Conservation (phyloP, 2,113 vertebrate species). For the Phodopus roborovskii region DNA sequence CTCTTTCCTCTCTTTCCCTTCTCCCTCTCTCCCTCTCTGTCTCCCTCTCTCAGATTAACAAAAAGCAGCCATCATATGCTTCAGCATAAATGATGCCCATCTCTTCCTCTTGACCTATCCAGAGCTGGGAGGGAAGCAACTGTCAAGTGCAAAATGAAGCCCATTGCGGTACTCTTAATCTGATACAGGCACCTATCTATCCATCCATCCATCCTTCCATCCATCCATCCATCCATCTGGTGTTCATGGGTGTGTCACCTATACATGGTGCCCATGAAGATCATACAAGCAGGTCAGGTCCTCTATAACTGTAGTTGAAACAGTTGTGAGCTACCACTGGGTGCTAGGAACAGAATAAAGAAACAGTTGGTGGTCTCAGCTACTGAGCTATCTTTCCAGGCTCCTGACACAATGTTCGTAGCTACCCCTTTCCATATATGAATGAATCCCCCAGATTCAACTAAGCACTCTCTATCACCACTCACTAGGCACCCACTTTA, state of each 20-base stretch:
- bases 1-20: no score
- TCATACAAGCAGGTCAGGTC: not conserved
- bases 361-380: not conserved
- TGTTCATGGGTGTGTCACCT: not conserved
- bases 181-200: not conserved
- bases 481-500: not conserved
- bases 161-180: not conserved
- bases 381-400: not conserved
- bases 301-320: not conserved
- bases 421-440: not conserved
- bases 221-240: not conserved
- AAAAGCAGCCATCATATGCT: not conserved
- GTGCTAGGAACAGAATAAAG: no score
- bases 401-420: not conserved
- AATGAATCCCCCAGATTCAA: not conserved
- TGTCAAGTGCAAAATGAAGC: not conserved
- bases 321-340: not conserved
- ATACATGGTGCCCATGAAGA: not conserved
- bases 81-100: not conserved
- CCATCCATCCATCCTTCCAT: not conserved
- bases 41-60: not conserved
- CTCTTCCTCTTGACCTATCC: not conserved
- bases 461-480: not conserved
- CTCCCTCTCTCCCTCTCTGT: no score
- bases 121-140: not conserved